phyloP scores from a whole-genome alignment of 2,888 invertebrate genomes.

The Entomobrya proxima region DNA sequence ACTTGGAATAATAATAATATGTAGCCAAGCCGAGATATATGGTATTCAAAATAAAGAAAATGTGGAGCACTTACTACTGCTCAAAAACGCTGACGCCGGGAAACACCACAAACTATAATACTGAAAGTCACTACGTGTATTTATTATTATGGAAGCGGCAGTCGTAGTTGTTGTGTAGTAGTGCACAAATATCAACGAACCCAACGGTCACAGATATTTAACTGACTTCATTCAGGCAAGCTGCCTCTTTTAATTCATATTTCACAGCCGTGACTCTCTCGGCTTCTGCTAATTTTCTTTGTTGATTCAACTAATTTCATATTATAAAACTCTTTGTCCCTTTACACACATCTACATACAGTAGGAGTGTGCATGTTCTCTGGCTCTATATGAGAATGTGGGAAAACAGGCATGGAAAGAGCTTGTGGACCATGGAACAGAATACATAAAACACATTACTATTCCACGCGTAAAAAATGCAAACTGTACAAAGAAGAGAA shows the following conservation, averaged over 20 bases:
- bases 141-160: neutral
- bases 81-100: neutral
- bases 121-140: neutral
- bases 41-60: slow-evolving; percentile 2
- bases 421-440: no score
- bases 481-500: neutral
- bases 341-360: neutral
- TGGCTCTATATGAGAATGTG: neutral
- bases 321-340: neutral
- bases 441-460: neutral
- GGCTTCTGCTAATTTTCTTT: slow-evolving; percentile 32
- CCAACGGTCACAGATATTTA: slow-evolving; percentile 43
- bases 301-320: slow-evolving; percentile 27
- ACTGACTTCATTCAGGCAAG: slow-evolving; percentile 32
- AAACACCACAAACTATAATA: neutral
- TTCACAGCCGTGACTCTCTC: slow-evolving; percentile 39
- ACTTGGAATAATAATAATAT: slow-evolving; percentile 5
- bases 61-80: slow-evolving; percentile 8
- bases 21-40: neutral
- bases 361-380: neutral
- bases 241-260: slow-evolving; percentile 36
- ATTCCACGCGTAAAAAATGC: neutral
- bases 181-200: neutral
- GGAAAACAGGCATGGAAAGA: neutral
- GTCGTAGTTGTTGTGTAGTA: neutral